A percentile compares a stretch with the other conserved stretches of the same genome.
These are phyloP conservation scores for Agrochola litura DNA, from an alignment of 2,888 invertebrate species.

Conservation along the genomic window DNA sequence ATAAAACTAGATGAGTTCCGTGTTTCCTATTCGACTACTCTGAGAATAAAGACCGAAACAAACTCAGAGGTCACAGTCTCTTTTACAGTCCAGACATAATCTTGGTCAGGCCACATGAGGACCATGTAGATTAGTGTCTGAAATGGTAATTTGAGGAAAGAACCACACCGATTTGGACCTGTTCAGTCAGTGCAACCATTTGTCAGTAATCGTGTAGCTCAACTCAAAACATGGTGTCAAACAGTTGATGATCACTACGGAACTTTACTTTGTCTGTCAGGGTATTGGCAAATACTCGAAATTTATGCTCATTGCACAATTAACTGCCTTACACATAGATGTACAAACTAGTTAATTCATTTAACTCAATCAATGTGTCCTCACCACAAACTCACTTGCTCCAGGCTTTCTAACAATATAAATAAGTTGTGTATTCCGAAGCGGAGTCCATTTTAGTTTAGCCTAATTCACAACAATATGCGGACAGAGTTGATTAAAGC, in stretches of 20 bases:
- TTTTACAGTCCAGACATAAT: no score
- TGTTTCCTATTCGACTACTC: no score
- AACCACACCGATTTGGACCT: no score
- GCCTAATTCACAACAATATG: conserved; percentile 29
- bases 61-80: no score
- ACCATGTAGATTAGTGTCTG: no score
- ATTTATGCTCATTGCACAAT: neutral
- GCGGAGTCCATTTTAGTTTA: conserved; percentile 35
- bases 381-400: neutral
- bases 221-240: no score
- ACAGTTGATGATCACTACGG: neutral
- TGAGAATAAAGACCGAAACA: no score
- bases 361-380: conserved; percentile 8
- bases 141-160: no score
- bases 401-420: conserved; percentile 16
- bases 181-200: neutral
- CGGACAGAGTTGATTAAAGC: conserved; percentile 25
- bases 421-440: conserved; percentile 38
- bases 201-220: neutral
- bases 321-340: neutral
- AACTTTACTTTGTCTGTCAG: neutral
- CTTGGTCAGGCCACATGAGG: no score
- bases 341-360: conserved; percentile 1
- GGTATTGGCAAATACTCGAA: neutral
- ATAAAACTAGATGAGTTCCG: no score